Conservation (phyloP, 2,113 vertebrate species). For the cat (Felis catus) region DNA sequence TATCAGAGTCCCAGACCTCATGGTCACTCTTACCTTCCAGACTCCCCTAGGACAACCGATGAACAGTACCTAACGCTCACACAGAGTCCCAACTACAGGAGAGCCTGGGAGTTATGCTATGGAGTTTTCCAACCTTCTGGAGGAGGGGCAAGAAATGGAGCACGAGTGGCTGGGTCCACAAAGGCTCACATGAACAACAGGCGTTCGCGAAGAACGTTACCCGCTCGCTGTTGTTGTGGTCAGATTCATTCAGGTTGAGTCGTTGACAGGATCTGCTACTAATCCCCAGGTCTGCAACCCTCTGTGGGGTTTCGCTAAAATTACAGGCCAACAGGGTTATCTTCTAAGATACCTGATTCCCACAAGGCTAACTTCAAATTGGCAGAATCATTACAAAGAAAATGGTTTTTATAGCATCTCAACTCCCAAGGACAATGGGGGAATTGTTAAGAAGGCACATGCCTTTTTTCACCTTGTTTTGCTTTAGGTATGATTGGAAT, state of each 20-base stretch:
- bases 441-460: background rate
- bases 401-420: background rate
- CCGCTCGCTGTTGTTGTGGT: accelerated
- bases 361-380: background rate
- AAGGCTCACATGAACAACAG: accelerated
- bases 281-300: background rate
- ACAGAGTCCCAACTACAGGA: background rate
- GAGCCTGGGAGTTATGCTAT: too few species aligned
- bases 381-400: background rate
- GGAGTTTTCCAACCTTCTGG: background rate
- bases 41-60: background rate
- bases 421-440: background rate
- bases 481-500: background rate
- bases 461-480: background rate
- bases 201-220: accelerated
- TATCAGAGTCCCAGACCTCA: background rate
- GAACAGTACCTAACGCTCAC: background rate
- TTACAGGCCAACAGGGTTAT: background rate
- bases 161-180: background rate
- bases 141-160: background rate
- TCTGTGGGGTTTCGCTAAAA: background rate
- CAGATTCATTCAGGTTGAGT: background rate
- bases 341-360: background rate
- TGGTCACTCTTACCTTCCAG: too few species aligned
- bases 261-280: accelerated